Conservation (phyloP, 2,888 invertebrate genomes). For the Ctena decussata region DNA sequence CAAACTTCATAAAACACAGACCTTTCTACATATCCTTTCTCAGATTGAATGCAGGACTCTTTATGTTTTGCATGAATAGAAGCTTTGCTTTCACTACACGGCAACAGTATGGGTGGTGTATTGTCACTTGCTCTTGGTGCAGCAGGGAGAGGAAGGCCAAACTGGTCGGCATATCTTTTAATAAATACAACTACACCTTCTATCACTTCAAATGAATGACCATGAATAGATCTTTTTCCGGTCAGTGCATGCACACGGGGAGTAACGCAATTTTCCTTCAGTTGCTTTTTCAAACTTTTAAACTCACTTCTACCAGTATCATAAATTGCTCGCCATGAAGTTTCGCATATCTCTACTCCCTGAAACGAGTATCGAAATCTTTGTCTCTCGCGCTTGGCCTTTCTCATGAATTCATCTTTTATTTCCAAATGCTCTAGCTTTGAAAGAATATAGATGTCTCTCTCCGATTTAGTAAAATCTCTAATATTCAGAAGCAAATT, state of each 20-base stretch:
- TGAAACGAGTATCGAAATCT: neutral
- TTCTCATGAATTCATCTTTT: too few species aligned
- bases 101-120: neutral
- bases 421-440: too few species aligned
- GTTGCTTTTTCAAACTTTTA: neutral
- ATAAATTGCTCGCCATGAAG: neutral
- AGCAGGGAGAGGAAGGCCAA: neutral
- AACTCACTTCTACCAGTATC: neutral
- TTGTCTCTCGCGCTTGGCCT: neutral
- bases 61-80: too few species aligned
- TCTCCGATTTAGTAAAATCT: too few species aligned
- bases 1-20: too few species aligned
- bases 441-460: too few species aligned
- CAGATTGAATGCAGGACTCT: too few species aligned
- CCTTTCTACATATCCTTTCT: too few species aligned
- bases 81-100: neutral
- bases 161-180: neutral
- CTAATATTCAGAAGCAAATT: too few species aligned
- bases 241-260: neutral
- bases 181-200: neutral
- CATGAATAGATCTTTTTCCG: neutral
- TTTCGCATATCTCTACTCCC: neutral
- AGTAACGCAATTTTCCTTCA: neutral
- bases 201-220: neutral
- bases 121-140: neutral